phyloP scores from a whole-genome alignment of 2,888 invertebrate genomes.

The Thumatha senex region DNA sequence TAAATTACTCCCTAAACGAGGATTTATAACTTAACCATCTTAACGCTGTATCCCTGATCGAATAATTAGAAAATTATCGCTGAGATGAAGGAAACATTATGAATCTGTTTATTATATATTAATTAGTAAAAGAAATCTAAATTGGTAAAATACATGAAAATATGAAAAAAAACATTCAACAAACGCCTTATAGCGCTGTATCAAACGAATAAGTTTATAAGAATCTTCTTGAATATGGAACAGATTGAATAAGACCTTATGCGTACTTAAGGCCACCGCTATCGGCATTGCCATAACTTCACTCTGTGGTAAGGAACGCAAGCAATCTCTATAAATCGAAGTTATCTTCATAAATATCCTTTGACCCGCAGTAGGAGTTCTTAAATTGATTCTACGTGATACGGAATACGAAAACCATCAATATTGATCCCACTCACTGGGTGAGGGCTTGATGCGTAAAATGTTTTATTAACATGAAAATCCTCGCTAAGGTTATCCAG shows the following conservation, averaged over 20 bases:
- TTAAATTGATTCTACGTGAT: slow-evolving; percentile 78
- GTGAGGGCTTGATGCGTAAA: slow-evolving; percentile 32
- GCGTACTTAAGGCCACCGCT: slow-evolving; percentile 4
- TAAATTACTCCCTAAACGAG: too few relatives aligned
- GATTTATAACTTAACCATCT: too few relatives aligned
- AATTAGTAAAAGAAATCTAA: too few relatives aligned
- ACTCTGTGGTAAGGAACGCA: slow-evolving; percentile 45
- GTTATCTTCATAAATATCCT: slow-evolving; percentile 72
- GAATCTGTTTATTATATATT: too few relatives aligned
- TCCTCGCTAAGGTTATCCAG: too few relatives aligned
- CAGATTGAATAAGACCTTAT: too few relatives aligned
- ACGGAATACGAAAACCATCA: slow-evolving; percentile 60
- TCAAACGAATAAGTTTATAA: neutral
- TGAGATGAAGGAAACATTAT: too few relatives aligned
- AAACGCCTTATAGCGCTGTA: too few relatives aligned
- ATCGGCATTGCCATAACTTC: slow-evolving; percentile 13
- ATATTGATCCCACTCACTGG: slow-evolving; percentile 53
- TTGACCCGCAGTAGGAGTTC: slow-evolving; percentile 75
- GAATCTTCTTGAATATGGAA: neutral
- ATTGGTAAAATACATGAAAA: too few relatives aligned
- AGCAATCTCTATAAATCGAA: slow-evolving; percentile 68
- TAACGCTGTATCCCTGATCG: too few relatives aligned
- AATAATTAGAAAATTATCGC: too few relatives aligned
- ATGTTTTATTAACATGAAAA: slow-evolving; percentile 23
- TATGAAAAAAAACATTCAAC: too few relatives aligned